phyloP scores from a whole-genome alignment of 2,888 invertebrate genomes.

The Anodontia alba region DNA sequence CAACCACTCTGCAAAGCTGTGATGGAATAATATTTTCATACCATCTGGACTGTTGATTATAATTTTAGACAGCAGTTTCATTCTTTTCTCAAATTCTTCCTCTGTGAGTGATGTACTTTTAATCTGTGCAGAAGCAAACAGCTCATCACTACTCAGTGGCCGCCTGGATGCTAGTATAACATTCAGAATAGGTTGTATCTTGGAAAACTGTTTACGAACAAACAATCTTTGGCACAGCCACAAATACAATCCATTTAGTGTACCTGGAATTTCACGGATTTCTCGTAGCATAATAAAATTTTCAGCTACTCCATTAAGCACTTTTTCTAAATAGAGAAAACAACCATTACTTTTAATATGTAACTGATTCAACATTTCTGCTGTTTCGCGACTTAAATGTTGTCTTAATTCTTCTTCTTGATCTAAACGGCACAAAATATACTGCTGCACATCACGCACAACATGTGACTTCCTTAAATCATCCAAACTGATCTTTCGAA shows the following conservation, averaged over 20 bases:
- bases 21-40: conserved; percentile 92
- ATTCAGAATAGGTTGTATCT: conserved; percentile 90
- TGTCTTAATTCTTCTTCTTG: conserved; percentile 94
- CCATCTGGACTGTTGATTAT: conserved; percentile 90
- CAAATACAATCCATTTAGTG: conserved; percentile 96
- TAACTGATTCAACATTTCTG: conserved; percentile 96
- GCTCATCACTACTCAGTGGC: conserved; percentile 90
- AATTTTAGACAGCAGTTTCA: conserved; percentile 84
- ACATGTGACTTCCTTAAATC: conserved; percentile 93
- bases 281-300: conserved; percentile 94
- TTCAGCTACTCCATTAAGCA: conserved; percentile 94
- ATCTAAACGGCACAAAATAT: conserved; percentile 93
- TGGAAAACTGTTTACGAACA: conserved; percentile 93
- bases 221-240: conserved; percentile 98
- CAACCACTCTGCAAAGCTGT: conserved; percentile 97
- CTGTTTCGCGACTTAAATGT: conserved; percentile 95
- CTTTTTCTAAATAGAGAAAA: conserved; percentile 84
- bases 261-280: conserved; percentile 97
- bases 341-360: conserved; percentile 97
- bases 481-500: conserved; percentile 95
- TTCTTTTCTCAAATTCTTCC: conserved; percentile 78
- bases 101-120: conserved; percentile 90
- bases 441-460: conserved; percentile 97
- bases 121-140: conserved; percentile 93
- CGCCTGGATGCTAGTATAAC: conserved; percentile 93